phyloP scores from a whole-genome alignment of 2,888 invertebrate species.

The Adelognathus sp. region DNA sequence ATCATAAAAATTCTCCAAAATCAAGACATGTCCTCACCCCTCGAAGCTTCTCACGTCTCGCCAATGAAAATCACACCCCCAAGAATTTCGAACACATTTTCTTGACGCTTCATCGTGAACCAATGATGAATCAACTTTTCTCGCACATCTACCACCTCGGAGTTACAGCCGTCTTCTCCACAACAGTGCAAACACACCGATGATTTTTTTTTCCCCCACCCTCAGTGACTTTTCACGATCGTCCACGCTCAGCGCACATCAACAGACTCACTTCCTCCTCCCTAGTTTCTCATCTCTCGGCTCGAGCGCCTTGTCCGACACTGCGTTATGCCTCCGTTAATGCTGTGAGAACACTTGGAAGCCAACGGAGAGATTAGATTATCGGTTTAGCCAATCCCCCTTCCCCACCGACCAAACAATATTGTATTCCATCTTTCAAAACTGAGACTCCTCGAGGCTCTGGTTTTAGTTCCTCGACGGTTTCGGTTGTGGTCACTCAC shows the following conservation, averaged over 20 bases:
- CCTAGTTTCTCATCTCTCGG: not conserved
- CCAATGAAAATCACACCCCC: too few species aligned
- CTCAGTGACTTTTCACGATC: not conserved
- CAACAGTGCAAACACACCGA: constrained; percentile 15
- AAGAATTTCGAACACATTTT: too few species aligned
- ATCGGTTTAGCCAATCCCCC: constrained; percentile 65
- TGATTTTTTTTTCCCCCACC: constrained; percentile 24
- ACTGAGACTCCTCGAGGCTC: constrained; percentile 72
- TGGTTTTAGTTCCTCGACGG: constrained; percentile 68
- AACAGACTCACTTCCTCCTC: not conserved
- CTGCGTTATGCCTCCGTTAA: constrained; percentile 7
- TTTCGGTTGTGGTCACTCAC: constrained; percentile 49
- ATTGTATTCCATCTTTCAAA: constrained; percentile 72
- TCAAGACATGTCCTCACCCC: too few species aligned
- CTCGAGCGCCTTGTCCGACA: not conserved
- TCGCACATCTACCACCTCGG: too few species aligned
- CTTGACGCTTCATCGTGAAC: too few species aligned
- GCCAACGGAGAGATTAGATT: constrained; percentile 71
- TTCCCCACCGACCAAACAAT: constrained; percentile 38
- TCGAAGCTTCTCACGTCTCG: too few species aligned
- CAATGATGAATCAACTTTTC: too few species aligned
- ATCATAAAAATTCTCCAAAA: too few species aligned
- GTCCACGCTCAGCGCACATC: too few species aligned
- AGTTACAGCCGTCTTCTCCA: not conserved
- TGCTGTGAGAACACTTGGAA: constrained; percentile 45